Evolutionary conservation across 64 coral and sea anemone genomes (phyloP).

Genomic region (Stichodactyla mertensii): DNA sequence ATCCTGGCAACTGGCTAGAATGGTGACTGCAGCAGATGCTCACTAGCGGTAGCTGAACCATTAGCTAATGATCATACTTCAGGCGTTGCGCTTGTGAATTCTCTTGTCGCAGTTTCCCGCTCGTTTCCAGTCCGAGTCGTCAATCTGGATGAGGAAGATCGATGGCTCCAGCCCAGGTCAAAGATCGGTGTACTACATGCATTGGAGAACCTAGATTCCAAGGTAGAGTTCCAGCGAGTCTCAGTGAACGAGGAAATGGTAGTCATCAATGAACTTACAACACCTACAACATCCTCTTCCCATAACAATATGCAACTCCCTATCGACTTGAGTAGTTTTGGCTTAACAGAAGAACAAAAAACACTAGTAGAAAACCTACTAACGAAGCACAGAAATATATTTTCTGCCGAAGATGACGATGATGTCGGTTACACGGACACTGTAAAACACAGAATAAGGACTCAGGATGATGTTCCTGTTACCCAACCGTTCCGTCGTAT

Average conservation of each 20-base stretch:
- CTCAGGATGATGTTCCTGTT: slow-evolving; percentile 22
- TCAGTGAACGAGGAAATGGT: slow-evolving; percentile 46
- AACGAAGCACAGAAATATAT: slow-evolving; percentile 25
- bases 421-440: slow-evolving; percentile 37
- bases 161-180: slow-evolving; percentile 40
- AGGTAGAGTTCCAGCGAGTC: slow-evolving; percentile 22
- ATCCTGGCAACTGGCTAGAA: slow-evolving; percentile 47
- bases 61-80: neutral
- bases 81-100: neutral
- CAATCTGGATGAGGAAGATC: slow-evolving; percentile 38
- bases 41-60: slow-evolving; percentile 30
- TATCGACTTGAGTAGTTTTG: neutral
- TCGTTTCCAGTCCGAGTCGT: slow-evolving; percentile 41
- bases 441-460: slow-evolving; percentile 30
- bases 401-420: slow-evolving; percentile 8
- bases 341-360: neutral
- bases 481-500: slow-evolving; percentile 36
- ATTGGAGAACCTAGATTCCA: slow-evolving; percentile 7
- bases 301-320: neutral
- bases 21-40: neutral
- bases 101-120: neutral
- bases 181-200: slow-evolving; percentile 45
- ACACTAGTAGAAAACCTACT: slow-evolving; percentile 2
- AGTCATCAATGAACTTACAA: neutral
- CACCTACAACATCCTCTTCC: neutral